A percentile compares a stretch with the other conserved stretches of the same genome.
Conservation (phyloP, 2,797 vertebrate genomes). For the Hippopotamyrus pictus region DNA sequence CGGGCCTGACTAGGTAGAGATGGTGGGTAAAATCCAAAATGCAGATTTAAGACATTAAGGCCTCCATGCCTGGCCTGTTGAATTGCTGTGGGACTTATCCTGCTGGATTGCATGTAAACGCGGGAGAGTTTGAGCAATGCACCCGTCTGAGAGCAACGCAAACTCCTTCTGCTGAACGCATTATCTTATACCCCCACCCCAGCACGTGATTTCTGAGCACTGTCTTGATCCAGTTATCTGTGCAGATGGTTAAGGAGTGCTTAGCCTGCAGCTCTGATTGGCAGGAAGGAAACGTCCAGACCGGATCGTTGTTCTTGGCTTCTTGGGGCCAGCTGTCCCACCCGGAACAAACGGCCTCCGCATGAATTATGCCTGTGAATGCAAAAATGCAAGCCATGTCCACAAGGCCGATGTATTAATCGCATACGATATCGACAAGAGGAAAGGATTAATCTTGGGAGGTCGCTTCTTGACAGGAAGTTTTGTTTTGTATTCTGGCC, state of each 20-base stretch:
- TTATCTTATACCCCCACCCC: neutral
- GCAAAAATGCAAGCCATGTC: constrained; percentile 3
- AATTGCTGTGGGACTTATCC: neutral
- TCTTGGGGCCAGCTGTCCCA: constrained; percentile 27
- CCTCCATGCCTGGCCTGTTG: neutral
- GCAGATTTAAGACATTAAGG: neutral
- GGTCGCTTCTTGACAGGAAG: constrained; percentile 14
- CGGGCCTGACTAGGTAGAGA: neutral
- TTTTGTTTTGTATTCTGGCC: constrained; percentile 6
- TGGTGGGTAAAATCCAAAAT: neutral
- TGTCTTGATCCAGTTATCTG: constrained; percentile 22
- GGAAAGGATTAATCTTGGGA: constrained; percentile 26
- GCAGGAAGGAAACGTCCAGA: constrained; percentile 34
- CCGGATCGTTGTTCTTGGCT: constrained; percentile 33
- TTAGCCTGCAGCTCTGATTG: constrained; percentile 31
- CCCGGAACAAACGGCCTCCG: constrained; percentile 10
- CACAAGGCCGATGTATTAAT: constrained; percentile 18
- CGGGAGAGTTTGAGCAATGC: neutral
- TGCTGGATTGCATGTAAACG: neutral
- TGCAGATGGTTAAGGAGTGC: constrained; percentile 13
- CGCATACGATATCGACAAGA: constrained; percentile 23
- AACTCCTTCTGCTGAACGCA: neutral
- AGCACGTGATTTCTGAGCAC: constrained; percentile 1
- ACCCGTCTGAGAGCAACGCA: neutral
- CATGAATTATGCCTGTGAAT: constrained; percentile 15